Conservation (phyloP, 2,888 invertebrate genomes). For the Nematopogon swammerdamellus region DNA sequence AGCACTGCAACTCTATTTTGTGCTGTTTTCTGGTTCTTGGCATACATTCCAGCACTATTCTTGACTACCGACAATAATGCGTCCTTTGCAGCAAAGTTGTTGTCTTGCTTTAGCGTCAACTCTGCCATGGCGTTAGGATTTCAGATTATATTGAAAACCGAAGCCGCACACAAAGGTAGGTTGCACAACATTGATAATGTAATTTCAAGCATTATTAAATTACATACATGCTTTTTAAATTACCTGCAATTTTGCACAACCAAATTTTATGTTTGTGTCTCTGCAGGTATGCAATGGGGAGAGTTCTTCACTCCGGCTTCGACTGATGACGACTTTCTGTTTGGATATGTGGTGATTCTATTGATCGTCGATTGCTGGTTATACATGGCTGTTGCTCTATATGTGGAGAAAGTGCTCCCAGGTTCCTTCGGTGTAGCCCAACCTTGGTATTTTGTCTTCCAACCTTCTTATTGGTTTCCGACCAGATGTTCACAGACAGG, state of each 20-base stretch:
- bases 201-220: too few relatives aligned
- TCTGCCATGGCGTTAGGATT: constrained; percentile 80
- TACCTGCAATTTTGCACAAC: too few relatives aligned
- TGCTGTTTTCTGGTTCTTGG: constrained; percentile 73
- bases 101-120: constrained; percentile 68
- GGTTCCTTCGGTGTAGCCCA: constrained; percentile 84
- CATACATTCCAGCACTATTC: constrained; percentile 70
- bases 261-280: too few relatives aligned
- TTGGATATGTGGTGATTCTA: constrained; percentile 71
- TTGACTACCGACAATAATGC: constrained; percentile 50
- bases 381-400: constrained; percentile 75
- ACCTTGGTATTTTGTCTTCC: constrained; percentile 78
- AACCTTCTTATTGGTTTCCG: constrained; percentile 52
- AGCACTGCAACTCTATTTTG: constrained; percentile 75
- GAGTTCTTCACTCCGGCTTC: constrained; percentile 61
- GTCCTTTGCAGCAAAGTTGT: constrained; percentile 33
- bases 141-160: constrained; percentile 67
- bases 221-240: too few relatives aligned
- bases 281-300: constrained; percentile 62
- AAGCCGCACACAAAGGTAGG: constrained; percentile 67
- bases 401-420: constrained; percentile 83
- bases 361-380: constrained; percentile 65
- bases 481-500: constrained; percentile 6
- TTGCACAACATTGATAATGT: too few relatives aligned
- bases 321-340: constrained; percentile 64